Conservation (phyloP, 2,888 invertebrate species). For the Liopterus haemorrhoidalis region DNA sequence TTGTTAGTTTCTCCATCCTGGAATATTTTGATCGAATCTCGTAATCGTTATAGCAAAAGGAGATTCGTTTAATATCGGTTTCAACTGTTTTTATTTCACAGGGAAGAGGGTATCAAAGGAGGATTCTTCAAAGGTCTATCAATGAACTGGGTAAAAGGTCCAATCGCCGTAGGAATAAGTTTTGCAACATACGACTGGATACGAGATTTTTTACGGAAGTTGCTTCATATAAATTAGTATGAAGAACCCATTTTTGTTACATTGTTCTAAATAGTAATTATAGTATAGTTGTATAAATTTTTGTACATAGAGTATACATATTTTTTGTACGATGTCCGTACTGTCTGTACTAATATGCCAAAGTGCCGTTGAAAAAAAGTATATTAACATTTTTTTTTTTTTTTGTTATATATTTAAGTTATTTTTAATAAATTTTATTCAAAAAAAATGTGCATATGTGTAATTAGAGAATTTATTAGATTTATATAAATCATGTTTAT, state of each 20-base stretch:
- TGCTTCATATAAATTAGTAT: conserved; percentile 33
- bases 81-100: conserved; percentile 43
- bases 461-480: no score
- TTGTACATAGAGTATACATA: conserved; percentile 18
- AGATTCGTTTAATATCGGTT: background rate
- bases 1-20: no score
- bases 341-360: conserved; percentile 21
- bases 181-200: conserved; percentile 90
- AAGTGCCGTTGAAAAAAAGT: conserved; percentile 19
- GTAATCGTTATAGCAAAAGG: conserved; percentile 3
- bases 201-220: conserved; percentile 53
- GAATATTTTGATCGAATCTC: background rate
- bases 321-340: conserved; percentile 25
- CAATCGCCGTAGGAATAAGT: conserved; percentile 88
- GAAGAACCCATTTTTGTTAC: conserved; percentile 26
- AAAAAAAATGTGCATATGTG: no score
- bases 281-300: conserved; percentile 21
- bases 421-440: conserved; percentile 20
- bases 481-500: no score
- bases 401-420: conserved; percentile 17
- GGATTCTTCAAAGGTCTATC: conserved; percentile 98
- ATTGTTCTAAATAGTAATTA: conserved; percentile 24
- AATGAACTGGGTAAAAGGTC: conserved; percentile 98
- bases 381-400: conserved; percentile 17
- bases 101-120: conserved; percentile 78